Base-by-base conservation (phyloP, 2,797 vertebrate genomes). In the Scolopax rusticola region DNA sequence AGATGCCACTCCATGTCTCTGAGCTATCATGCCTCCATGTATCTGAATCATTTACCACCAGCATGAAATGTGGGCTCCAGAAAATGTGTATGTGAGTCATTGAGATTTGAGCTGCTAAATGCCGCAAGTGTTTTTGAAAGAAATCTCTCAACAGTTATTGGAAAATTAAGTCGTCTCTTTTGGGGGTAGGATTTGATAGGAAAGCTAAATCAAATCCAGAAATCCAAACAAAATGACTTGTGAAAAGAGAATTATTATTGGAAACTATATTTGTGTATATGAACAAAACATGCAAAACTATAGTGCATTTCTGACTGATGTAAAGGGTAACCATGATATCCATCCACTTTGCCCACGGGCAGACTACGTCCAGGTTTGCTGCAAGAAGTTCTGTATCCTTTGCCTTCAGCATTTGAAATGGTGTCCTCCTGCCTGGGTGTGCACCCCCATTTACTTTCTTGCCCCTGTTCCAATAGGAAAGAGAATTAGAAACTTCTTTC, bases 301-400 rank as follows among this genome's bases (percentile, higher is more conserved):
- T 36, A 0, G 0, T 30, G 59, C 0, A 0, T n/a, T 69, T 70
- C 41, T 15, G 56, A 3, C 33, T 4, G 12, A 3, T 2, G 20
- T 32, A 5, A 7, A 28, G 5, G 38, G 20, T 50, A 40, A 0
- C 30, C 5, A 1, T 0, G 1, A 4, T 1, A 6, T 1, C 51
- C 0, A 6, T 1, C 51, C 0, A 0, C 20, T 6, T 27, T 43
- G 4, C 14, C 47, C 61, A 0, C 1, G n/a, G 33, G 18, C 38
- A n/a, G 19, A 0, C 43, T 5, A 6, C 5, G 28, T 12, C 17
- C 70, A 4, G 21, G 4, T 21, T 38, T 43, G 21, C 15, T 12
- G 57, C 3, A 23, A 43, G 45, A 23, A 1, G 6, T 10, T 33
- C 83, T 41, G 74, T 23, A 2, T 3, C 30, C 43, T 7, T 43